Evolutionary conservation across 2,888 invertebrate genomes (phyloP).

Genomic region (Cosmopolites sordidus): DNA sequence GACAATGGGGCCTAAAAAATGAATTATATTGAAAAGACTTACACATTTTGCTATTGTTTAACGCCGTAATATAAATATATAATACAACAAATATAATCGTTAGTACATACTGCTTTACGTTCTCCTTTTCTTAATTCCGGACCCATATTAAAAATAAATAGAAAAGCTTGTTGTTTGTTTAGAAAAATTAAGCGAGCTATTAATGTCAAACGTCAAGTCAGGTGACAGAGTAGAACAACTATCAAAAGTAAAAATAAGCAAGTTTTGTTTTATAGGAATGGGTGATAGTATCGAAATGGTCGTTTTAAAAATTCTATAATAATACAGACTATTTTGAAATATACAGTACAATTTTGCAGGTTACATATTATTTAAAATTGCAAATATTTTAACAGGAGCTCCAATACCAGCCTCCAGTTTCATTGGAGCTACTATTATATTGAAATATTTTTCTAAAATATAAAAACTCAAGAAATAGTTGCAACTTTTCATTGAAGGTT

Average conservation of each 20-base stretch:
- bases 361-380: slow-evolving; percentile 40
- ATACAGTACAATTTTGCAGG: too few species aligned
- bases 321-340: too few species aligned
- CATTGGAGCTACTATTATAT: slow-evolving; percentile 57
- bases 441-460: slow-evolving; percentile 51
- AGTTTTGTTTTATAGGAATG: too few species aligned
- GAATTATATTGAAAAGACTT: background rate
- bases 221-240: too few species aligned
- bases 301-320: too few species aligned
- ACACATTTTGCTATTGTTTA: background rate
- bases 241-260: too few species aligned
- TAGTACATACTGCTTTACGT: slow-evolving; percentile 19
- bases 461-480: slow-evolving; percentile 42
- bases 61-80: background rate
- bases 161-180: background rate
- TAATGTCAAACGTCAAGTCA: too few species aligned
- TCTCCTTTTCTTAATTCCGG: slow-evolving; percentile 24
- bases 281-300: too few species aligned
- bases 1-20: slow-evolving; percentile 68
- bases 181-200: too few species aligned
- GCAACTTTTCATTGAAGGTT: slow-evolving; percentile 49
- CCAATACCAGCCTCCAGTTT: slow-evolving; percentile 60
- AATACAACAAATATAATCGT: background rate
- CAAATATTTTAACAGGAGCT: slow-evolving; percentile 58
- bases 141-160: slow-evolving; percentile 9